Evolutionary conservation across 2,113 vertebrate genomes (phyloP), one percentile per base, ranked within the genome.

Genomic region (Gnathonemus echidnorhynchus): DNA sequence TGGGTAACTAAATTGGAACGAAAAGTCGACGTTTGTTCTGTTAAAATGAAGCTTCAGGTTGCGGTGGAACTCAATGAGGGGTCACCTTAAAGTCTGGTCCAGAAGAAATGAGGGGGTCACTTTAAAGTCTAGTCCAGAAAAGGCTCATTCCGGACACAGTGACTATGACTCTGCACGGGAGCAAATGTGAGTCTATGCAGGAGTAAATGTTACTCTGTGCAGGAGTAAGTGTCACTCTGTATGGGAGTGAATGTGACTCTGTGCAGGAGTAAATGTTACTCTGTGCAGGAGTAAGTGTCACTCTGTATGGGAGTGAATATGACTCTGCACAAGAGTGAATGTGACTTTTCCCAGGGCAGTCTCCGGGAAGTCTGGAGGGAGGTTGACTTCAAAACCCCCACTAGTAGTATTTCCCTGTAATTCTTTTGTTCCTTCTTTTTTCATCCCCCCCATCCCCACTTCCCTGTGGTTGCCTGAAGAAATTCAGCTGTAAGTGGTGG

Each of bases 381-480:
- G 86, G n/a, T 50, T 87, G 27, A 35, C 10, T 53, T 13, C 5
- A 35, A 13, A 19, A n/a, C 24, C 48, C 45, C 49, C 7, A 31
- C 52, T 88, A 39, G 21, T 48, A 48, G 39, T 84, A 19, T 39
- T 17, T 31, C 85, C 85, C 85, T 50, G 24, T n/a, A n/a, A n/a
- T 62, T 45, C 53, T 62, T 66, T 45, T 88, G 87, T 88, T 62
- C 9, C 10, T 48, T 87, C 87, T 88, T 56, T 88, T 45, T 62
- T 88, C 9, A 62, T 15, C 13, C n/a, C n/a, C 10, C 19, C 3
- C 1, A 46, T 19, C 39, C 35, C 56, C 86, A 21, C 21, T 6
- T 24, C 42, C 15, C 17, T 49, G 21, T 19, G 15, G n/a, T 24
- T 89, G 66, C 88, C 62, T 50, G 13, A 46, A 50, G 56, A 85